Evolutionary conservation across 2,113 vertebrate species (phyloP).

Genomic region (Pristiophorus japonicus): DNA sequence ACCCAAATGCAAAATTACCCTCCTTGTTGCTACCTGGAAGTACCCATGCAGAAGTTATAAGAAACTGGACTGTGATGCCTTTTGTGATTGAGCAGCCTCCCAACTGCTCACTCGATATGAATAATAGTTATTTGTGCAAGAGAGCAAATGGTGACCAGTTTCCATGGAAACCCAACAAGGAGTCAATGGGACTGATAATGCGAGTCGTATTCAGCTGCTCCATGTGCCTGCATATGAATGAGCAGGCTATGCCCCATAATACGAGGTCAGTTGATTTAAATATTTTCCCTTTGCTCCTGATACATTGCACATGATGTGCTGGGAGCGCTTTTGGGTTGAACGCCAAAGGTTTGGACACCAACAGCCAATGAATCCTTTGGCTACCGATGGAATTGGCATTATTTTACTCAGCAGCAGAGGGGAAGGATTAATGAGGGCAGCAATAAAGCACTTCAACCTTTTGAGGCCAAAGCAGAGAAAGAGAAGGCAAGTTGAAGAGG

Average conservation of each 20-base stretch:
- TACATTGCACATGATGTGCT: background rate
- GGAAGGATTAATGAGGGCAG: background rate
- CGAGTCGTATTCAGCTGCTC: background rate
- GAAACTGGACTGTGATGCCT: background rate
- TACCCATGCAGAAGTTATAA: background rate
- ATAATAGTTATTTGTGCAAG: background rate
- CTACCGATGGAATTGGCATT: background rate
- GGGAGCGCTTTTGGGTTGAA: background rate
- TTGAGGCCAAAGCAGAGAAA: background rate
- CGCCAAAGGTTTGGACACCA: background rate
- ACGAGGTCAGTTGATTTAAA: background rate
- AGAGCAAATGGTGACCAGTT: background rate
- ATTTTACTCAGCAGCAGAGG: background rate
- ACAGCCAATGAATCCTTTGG: background rate
- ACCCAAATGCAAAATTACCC: background rate
- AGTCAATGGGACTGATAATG: background rate
- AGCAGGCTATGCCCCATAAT: background rate
- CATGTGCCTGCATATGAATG: background rate
- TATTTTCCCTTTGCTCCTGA: background rate
- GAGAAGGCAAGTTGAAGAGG: background rate
- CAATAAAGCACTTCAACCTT: background rate
- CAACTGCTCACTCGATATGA: background rate
- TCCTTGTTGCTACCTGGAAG: background rate
- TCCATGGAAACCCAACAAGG: background rate
- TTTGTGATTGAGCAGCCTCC: background rate